Conservation (phyloP, 1,140 invertebrate species). For the Ooceraea biroi region DNA sequence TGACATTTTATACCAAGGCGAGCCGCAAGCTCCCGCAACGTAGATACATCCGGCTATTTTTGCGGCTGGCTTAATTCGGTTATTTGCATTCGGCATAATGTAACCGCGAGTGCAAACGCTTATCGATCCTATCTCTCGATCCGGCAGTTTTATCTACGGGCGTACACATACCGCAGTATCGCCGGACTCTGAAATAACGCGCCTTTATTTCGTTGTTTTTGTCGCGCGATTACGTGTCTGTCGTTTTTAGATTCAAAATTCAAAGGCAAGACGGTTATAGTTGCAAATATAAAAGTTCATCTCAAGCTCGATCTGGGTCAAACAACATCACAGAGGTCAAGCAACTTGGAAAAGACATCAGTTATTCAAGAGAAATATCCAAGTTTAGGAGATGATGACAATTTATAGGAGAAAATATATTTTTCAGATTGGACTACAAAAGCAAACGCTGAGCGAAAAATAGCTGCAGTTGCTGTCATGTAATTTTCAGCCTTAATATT, state of each 20-base stretch:
- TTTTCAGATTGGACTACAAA: no score
- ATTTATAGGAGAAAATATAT: background rate
- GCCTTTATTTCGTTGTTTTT: slow-evolving; percentile 23
- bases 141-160: slow-evolving; percentile 31
- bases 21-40: slow-evolving; percentile 16
- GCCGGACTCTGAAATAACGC: background rate
- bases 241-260: background rate
- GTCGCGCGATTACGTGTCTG: background rate
- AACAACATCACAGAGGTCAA: background rate
- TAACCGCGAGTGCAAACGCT: slow-evolving; percentile 5
- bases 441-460: no score
- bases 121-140: slow-evolving; percentile 41
- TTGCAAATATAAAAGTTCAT: background rate
- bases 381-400: background rate
- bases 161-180: background rate
- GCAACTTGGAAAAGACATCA: background rate
- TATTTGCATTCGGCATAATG: slow-evolving; percentile 11
- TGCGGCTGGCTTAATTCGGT: slow-evolving; percentile 37
- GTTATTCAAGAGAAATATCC: background rate
- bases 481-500: no score
- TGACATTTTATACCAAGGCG: slow-evolving; percentile 47
- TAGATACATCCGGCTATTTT: slow-evolving; percentile 40
- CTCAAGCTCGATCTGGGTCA: background rate
- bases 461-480: no score
- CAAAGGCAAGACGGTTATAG: no score